Base-by-base conservation (phyloP, 2,113 vertebrate species). In the Scytalopus superciliaris region DNA sequence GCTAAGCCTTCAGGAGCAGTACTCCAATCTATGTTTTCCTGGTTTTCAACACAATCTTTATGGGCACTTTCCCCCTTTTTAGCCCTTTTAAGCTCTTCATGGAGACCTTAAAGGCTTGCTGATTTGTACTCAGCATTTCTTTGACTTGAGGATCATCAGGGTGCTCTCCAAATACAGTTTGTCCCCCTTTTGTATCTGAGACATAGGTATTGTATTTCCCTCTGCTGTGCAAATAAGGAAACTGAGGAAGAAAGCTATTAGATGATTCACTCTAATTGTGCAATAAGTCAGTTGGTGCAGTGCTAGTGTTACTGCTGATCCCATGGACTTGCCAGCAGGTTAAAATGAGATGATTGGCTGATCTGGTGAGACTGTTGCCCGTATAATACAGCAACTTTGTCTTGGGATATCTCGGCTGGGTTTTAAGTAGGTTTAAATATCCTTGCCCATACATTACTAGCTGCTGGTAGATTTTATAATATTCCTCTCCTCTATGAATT, bases 181-280 rank as follows among this genome's bases (percentile, higher is more conserved):
- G 24, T 84, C 31, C 45, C 47, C 33, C 28, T 30, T 84, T 59
- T 16, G 31, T 77, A 24, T 24, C 67, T 27, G 49, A 82, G 52
- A 39, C 30, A 14, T 1, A 28, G 7, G 45, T 67, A 57, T 89
- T 95, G 22, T 57, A 67, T 95, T 94, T 94, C 84, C 52, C 37
- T 81, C 86, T 81, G 76, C 86, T 89, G 80, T 81, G 64, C 73
- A 91, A 74, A 74, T 33, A 57, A 47, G 42, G 47, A 69, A 86
- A 75, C 74, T 45, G 79, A 96, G 90, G 90, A 95, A 84, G 72
- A 86, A 83, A 63, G 67, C 39, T 69, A 93, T 93, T 90, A 83
- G 2, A 5, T 90, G 93, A 95, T 67, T 96, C 85, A 95, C 39
- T n/a, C 35, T 93, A 84, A 93, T 88, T 77, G 88, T 85, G 70